Percentiles rank a stretch among this genome's conserved stretches.
These are phyloP conservation scores for Pseudochirops corinnae DNA, from an alignment of 2,797 vertebrate genomes.

Conservation along the genomic window DNA sequence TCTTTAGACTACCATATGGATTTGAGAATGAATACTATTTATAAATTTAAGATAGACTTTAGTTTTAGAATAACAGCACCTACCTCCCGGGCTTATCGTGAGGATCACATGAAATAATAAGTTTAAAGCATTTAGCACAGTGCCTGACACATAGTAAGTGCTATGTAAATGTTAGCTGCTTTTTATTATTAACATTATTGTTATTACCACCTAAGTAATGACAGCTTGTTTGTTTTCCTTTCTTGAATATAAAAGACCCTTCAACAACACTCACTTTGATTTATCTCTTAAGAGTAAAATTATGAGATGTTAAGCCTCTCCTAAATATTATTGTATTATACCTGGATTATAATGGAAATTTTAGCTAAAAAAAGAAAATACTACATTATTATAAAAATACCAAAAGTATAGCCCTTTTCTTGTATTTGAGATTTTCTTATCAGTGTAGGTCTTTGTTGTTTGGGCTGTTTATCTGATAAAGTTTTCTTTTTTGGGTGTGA, in stretches of 20 bases:
- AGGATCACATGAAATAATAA: not conserved
- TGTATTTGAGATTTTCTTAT: not conserved
- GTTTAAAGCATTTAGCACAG: not conserved
- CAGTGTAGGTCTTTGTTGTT: not conserved
- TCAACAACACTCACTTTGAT: not conserved
- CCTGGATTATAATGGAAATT: not conserved
- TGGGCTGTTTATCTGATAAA: not conserved
- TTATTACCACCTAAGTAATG: not conserved
- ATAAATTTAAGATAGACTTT: slow-evolving; percentile 11
- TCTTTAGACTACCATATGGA: not conserved
- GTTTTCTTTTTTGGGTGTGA: not conserved
- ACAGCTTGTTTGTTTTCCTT: not conserved
- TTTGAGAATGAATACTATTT: slow-evolving; percentile 38
- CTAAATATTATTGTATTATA: not conserved
- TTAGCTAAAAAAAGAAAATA: not conserved
- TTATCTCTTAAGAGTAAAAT: not conserved
- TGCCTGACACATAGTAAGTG: not conserved
- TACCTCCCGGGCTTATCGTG: not conserved
- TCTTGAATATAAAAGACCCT: not conserved
- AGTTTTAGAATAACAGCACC: not conserved
- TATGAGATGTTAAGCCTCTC: not conserved
- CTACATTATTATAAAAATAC: not conserved
- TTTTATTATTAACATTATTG: not conserved
- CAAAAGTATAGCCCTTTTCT: not conserved
- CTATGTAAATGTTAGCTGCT: not conserved